Conservation (phyloP, 1,140 invertebrate genomes). For the Diorhabda carinulata region DNA sequence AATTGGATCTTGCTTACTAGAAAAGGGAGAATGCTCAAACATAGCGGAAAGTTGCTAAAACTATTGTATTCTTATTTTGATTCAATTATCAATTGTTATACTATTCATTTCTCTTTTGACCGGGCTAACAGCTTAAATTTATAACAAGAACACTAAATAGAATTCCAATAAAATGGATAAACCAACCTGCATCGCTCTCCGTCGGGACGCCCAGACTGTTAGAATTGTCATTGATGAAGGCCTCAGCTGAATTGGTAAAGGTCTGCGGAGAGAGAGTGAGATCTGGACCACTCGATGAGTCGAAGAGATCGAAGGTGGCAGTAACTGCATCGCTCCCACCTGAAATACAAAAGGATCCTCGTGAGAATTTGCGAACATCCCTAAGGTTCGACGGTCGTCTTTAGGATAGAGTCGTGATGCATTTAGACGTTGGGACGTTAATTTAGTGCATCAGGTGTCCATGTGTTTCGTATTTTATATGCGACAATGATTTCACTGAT, state of each 20-base stretch:
- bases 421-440: not conserved
- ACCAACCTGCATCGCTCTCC: constrained; percentile 46
- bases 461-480: no score
- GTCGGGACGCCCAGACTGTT: constrained; percentile 56
- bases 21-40: no score
- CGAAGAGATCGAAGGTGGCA: constrained; percentile 65
- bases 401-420: not conserved
- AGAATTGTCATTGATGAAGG: constrained; percentile 67
- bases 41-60: no score
- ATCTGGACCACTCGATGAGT: constrained; percentile 66
- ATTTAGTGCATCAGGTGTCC: not conserved
- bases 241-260: constrained; percentile 62
- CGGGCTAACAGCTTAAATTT: no score
- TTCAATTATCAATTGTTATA: no score
- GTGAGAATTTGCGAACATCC: not conserved
- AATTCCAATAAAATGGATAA: not conserved
- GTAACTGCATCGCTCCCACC: constrained; percentile 49
- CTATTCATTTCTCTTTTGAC: no score
- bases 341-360: constrained; percentile 31
- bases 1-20: no score
- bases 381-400: not conserved
- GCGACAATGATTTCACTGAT: no score
- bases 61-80: no score
- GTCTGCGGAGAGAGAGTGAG: constrained; percentile 66
- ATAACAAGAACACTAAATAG: no score